Evolutionary conservation across 2,797 vertebrate genomes (phyloP), one percentile per base, ranked within the genome.

Genomic region (Sebastes matsubarae): DNA sequence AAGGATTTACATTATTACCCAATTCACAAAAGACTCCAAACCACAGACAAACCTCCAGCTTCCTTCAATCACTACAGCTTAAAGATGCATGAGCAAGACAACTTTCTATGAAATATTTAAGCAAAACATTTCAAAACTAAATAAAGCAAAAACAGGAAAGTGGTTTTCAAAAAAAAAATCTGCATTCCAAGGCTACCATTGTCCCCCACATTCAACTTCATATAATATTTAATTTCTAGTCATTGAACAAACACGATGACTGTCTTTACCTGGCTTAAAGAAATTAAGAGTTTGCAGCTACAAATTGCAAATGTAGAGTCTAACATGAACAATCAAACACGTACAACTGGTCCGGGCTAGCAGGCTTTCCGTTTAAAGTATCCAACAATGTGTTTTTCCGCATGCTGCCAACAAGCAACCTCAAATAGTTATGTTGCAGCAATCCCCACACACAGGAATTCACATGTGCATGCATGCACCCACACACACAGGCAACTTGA

Each of bases 1-100:
- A 80, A 13, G 66, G 52, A 85, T 67, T 78, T 66, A 70, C 38
- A 63, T 74, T 59, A 72, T 68, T 83, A 36, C 72, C 30, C 34
- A 80, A 71, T 70, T 75, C 52, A 82, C 55, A 64, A 67, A 77
- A 75, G 36, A 57, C 29, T 78, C 46, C 16, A 74, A 82, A 80
- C 71, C 77, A 67, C 67, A 81, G 55, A 71, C 50, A 64, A 77
- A 72, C 72, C 68, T 73, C 38, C 27, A 27, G 22, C 13, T 55
- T 55, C 52, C 54, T 61, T 75, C 25, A 24, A 46, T 68, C n/a
- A 42, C 52, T 27, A 12, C 20, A 80, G 72, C 20, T 66, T 52
- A 22, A 58, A 13, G 29, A 50, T 61, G 42, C 50, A 20, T 4
- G 14, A 67, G 32, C 30, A 20, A 59, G 57, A 72, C 29, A 61